Evolutionary conservation across 2,797 vertebrate species (phyloP).

Genomic region (Leptoclinus maculatus): DNA sequence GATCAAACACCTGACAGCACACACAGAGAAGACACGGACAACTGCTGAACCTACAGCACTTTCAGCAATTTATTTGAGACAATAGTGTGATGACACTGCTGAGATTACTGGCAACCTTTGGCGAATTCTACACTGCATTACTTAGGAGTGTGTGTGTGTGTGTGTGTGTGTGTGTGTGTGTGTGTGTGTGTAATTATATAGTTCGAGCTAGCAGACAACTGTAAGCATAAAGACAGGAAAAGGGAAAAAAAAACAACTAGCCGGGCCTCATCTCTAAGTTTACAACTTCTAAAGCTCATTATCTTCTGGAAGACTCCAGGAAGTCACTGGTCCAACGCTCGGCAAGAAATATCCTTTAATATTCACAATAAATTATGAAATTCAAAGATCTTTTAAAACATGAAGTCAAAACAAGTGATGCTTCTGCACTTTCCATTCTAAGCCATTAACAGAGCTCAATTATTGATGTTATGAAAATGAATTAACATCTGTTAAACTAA

Average conservation of each 20-base stretch:
- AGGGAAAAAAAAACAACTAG: neutral
- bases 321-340: too few species aligned
- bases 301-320: neutral
- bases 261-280: neutral
- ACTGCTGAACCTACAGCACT: neutral
- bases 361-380: neutral
- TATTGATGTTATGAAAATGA: neutral
- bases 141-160: too few species aligned
- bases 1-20: conserved; percentile 24
- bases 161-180: too few species aligned
- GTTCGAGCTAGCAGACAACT: neutral
- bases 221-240: neutral
- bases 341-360: neutral
- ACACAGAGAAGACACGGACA: neutral
- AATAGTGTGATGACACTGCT: neutral
- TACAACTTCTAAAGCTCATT: neutral
- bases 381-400: neutral
- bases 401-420: neutral
- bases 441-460: neutral
- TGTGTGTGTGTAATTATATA: too few species aligned
- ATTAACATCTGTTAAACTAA: neutral
- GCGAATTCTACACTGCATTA: neutral
- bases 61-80: neutral
- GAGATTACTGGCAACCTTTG: neutral
- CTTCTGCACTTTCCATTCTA: neutral